These are phyloP conservation scores for Neosalanx taihuensis DNA, from an alignment of 2,797 vertebrate species.

Conservation along the genomic window DNA sequence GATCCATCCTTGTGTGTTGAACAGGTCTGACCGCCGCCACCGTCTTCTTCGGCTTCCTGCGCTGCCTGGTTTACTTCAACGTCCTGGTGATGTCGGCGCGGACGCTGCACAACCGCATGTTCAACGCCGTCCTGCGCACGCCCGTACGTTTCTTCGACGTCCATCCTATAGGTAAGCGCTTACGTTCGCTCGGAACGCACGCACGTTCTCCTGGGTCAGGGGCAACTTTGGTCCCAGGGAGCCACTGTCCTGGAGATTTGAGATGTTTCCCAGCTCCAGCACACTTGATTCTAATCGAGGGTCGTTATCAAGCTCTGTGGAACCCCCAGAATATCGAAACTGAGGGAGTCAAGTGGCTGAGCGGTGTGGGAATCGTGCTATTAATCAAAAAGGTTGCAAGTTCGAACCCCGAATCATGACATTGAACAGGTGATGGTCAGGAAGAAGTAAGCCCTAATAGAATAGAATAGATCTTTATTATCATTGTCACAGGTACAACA, in stretches of 20 bases:
- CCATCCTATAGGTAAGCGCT: conserved; percentile 68
- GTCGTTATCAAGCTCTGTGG: too few species aligned
- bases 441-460: neutral
- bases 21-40: conserved; percentile 83
- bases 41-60: conserved; percentile 79
- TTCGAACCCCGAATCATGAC: conserved; percentile 13
- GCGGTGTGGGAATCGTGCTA: too few species aligned
- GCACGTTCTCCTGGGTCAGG: conserved; percentile 25
- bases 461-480: too few species aligned
- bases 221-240: too few species aligned
- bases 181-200: neutral
- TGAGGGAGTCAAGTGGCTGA: too few species aligned
- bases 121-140: conserved; percentile 61
- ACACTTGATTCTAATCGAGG: too few species aligned
- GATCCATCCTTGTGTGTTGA: conserved; percentile 9
- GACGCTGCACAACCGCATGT: conserved; percentile 77
- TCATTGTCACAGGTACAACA: too few species aligned
- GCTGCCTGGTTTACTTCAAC: conserved; percentile 82
- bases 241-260: too few species aligned
- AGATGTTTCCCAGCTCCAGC: too few species aligned
- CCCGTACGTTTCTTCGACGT: conserved; percentile 62
- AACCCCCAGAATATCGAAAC: too few species aligned
- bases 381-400: too few species aligned
- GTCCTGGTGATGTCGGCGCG: conserved; percentile 84
- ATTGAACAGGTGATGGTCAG: neutral